Base-by-base conservation (phyloP, 2,113 vertebrate genomes). In the Syngnathus scovelli region DNA sequence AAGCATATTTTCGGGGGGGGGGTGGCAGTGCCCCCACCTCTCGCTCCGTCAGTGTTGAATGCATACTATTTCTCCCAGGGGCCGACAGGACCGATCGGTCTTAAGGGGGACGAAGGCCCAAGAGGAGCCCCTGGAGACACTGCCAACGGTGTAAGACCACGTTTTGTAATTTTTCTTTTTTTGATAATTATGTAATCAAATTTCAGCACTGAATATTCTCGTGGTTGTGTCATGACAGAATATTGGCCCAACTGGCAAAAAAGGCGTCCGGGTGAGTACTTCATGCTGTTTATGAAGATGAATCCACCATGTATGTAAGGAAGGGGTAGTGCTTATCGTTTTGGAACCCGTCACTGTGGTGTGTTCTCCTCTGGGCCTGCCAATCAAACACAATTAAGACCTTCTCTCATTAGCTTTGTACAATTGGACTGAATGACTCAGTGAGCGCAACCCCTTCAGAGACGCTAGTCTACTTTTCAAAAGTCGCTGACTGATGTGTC, bases 191-290 rank as follows among this genome's bases (percentile, higher is more conserved):
- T 43, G 9, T 43, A 11, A 1, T 48, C 4, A 5, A 13, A 16
- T 11, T 5, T n/a, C 36, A n/a, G 18, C 8, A 8, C 46, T 79
- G 10, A 70, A 27, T 10, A 70, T 19, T 66, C 5, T 37, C 1
- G 67, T 5, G 64, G 68, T 15, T 58, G 62, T 66, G 52, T 44
- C 10, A 3, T 55, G 55, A 77, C 83, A 96, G 94, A 85, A 94
- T 75, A 80, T 94, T 55, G 95, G 95, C 21, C 94, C 93, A 67
- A 85, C 91, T 33, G 95, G 94, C 52, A 91, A 92, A 73, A 96
- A 95, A 64, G 95, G 95, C 18, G 62, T 66, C 7, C 90, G 86
- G 90, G 95, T 95, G 88, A 92, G 91, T 76, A 16, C 19, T 36
- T 49, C 16, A 27, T 19, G 44, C 8, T 49, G 38, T 64, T 64